phyloP scores from a whole-genome alignment of 2,797 vertebrate species.

The Semotilus atromaculatus region DNA sequence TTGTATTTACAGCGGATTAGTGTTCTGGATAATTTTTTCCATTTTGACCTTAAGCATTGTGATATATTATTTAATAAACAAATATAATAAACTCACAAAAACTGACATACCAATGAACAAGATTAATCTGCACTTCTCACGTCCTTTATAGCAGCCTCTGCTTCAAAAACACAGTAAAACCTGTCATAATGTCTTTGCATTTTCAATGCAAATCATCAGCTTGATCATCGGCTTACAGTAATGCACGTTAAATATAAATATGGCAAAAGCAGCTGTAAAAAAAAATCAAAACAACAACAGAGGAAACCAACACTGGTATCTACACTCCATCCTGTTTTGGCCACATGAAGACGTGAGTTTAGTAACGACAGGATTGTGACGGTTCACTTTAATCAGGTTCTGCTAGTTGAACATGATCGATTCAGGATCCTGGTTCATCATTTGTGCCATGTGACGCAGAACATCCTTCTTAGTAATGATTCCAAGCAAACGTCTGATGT shows the following conservation, averaged over 20 bases:
- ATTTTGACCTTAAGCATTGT: neutral
- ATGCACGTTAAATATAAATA: constrained; percentile 56
- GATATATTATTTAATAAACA: neutral
- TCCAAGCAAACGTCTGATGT: constrained; percentile 91
- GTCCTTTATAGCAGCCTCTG: neutral
- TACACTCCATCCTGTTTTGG: neutral
- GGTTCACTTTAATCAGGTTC: neutral
- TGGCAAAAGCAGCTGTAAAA: constrained; percentile 63
- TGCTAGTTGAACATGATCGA: constrained; percentile 75
- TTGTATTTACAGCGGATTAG: neutral
- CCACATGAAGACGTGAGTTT: neutral
- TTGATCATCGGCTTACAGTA: neutral
- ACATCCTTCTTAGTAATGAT: constrained; percentile 99
- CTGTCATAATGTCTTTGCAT: constrained; percentile 14
- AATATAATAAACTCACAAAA: constrained; percentile 3
- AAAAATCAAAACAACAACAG: neutral
- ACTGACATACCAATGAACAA: neutral
- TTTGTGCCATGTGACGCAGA: constrained; percentile 96
- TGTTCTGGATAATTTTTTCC: neutral
- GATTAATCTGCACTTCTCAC: neutral
- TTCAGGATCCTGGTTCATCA: constrained; percentile 97
- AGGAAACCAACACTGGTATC: constrained; percentile 21
- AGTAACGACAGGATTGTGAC: neutral
- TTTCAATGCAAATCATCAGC: constrained; percentile 19
- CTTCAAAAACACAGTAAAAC: constrained; percentile 5